Percentiles rank a stretch among this genome's conserved stretches.
Evolutionary conservation across 2,113 vertebrate species (phyloP).

Genomic region (Monarcha castaneiventris): DNA sequence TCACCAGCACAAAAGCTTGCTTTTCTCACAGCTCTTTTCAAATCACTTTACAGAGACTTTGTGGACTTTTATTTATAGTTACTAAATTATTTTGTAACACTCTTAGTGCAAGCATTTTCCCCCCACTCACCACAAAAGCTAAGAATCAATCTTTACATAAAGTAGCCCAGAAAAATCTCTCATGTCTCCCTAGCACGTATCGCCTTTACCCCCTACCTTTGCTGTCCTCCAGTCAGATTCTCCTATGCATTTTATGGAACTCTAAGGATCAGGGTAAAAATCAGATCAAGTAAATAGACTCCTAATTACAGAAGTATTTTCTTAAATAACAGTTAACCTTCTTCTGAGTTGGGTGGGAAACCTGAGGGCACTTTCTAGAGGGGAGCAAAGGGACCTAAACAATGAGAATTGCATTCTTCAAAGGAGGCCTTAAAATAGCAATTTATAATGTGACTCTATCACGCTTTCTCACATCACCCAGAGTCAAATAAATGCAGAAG

Average conservation of each 20-base stretch:
- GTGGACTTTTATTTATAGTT: slow-evolving; percentile 11
- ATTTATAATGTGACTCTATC: background rate
- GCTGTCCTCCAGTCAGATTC: background rate
- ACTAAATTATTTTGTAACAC: background rate
- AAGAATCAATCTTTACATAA: background rate
- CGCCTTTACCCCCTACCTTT: background rate
- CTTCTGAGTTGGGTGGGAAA: background rate
- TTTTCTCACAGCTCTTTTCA: slow-evolving; percentile 6
- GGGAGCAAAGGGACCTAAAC: background rate
- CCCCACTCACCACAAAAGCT: background rate
- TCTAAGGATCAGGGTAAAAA: background rate
- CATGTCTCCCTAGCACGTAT: background rate
- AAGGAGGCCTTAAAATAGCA: background rate
- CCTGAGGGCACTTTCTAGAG: background rate
- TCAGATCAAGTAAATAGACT: background rate
- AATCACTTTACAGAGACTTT: background rate
- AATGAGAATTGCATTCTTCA: background rate
- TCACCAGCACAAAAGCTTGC: background rate
- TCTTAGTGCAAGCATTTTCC: background rate
- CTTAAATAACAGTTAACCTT: background rate
- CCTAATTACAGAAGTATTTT: background rate
- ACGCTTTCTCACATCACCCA: background rate
- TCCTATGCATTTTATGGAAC: background rate
- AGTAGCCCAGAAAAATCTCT: background rate
- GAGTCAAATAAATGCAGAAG: background rate